phyloP scores from a whole-genome alignment of 2,113 vertebrate genomes.

The Cercopithecus mona region DNA sequence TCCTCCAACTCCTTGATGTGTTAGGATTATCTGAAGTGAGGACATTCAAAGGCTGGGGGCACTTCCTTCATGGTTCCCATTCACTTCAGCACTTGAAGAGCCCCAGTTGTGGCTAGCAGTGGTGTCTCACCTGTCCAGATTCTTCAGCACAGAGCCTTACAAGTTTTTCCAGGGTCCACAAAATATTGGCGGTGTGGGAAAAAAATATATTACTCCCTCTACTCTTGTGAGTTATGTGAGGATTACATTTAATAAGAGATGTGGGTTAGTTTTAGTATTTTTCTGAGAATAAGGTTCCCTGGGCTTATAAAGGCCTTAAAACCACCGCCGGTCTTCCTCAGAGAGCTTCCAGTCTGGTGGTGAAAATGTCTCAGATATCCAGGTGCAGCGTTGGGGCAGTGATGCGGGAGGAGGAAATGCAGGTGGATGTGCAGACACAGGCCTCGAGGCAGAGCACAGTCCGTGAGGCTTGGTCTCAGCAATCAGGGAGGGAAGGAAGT shows the following conservation, averaged over 20 bases:
- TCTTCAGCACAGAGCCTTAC: neutral
- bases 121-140: neutral
- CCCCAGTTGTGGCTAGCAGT: neutral
- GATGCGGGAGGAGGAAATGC: neutral
- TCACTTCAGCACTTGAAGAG: neutral
- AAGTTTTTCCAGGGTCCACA: neutral
- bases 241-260: neutral
- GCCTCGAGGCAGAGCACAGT: neutral
- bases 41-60: neutral
- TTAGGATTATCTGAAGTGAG: neutral
- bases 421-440: neutral
- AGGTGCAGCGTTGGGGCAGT: fast-evolving
- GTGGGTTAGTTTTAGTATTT: neutral
- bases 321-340: neutral
- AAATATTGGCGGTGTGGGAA: neutral
- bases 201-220: neutral
- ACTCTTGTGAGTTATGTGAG: neutral
- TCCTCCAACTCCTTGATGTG: neutral
- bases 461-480: neutral
- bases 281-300: neutral
- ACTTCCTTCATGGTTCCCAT: neutral
- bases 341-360: neutral
- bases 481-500: neutral
- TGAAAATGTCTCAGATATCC: neutral
- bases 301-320: neutral